phyloP scores from a whole-genome alignment of 2,888 invertebrate species.

The Drosophila recens region DNA sequence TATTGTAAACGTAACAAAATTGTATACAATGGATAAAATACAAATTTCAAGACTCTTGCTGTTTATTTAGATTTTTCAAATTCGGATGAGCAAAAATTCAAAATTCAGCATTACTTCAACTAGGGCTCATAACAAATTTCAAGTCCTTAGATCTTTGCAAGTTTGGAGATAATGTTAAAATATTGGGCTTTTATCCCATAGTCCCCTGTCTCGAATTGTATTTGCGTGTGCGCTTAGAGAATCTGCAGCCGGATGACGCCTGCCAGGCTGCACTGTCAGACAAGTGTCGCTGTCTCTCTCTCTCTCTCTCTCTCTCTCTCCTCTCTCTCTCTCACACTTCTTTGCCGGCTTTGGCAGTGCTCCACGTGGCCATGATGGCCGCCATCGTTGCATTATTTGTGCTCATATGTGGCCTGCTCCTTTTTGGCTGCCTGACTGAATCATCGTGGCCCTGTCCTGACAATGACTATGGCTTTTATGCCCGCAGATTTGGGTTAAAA shows the following conservation, averaged over 20 bases:
- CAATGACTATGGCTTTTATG: constrained; percentile 66
- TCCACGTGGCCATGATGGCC: constrained; percentile 68
- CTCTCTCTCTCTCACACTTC: constrained; percentile 24
- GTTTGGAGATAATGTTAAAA: no score
- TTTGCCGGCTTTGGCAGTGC: constrained; percentile 66
- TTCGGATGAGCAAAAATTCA: no score
- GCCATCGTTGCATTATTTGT: constrained; percentile 70
- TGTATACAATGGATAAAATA: no score
- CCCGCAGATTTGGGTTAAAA: constrained; percentile 80
- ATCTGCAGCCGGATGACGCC: constrained; percentile 64
- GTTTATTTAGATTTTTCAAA: no score
- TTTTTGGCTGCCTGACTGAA: constrained; percentile 35
- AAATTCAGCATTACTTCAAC: no score
- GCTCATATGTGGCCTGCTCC: constrained; percentile 67
- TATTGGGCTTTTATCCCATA: no score
- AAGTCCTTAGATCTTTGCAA: no score
- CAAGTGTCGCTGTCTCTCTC: constrained; percentile 40
- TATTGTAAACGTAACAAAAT: no score
- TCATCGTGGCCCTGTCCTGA: background rate
- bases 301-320: constrained; percentile 9
- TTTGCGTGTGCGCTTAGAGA: constrained; percentile 46
- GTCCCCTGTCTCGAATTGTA: constrained; percentile 10
- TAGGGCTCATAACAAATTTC: no score
- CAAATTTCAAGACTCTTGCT: no score
- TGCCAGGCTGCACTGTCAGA: constrained; percentile 65